These are phyloP conservation scores for Eurystomus gularis DNA, from an alignment of 2,113 vertebrate species.

Conservation along the genomic window DNA sequence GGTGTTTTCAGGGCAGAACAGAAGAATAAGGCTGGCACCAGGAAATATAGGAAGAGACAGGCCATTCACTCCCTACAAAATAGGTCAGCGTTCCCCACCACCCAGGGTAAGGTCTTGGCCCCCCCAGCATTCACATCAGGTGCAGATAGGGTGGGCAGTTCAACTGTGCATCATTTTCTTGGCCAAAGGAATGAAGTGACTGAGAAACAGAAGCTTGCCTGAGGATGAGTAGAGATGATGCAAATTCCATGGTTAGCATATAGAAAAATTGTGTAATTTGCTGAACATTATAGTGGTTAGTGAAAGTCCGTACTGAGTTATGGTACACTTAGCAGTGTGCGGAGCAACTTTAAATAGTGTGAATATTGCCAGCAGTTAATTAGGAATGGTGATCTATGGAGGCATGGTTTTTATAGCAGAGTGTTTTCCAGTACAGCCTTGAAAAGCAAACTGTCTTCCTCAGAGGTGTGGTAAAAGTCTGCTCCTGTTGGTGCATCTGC, in stretches of 20 bases:
- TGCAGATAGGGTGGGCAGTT: background rate
- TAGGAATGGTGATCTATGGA: background rate
- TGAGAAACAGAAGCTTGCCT: background rate
- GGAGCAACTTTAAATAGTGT: background rate
- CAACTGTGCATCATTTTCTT: background rate
- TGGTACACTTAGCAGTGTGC: background rate
- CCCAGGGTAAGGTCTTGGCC: fast-evolving
- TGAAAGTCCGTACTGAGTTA: background rate
- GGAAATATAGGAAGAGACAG: background rate
- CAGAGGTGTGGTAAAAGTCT: fast-evolving
- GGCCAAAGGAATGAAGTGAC: background rate
- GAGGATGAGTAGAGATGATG: background rate
- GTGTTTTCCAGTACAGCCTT: background rate
- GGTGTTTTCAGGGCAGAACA: background rate
- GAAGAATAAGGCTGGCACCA: background rate
- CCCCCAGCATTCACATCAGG: background rate
- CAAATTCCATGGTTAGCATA: background rate
- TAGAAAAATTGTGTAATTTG: background rate
- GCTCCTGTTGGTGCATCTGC: background rate
- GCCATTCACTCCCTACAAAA: background rate
- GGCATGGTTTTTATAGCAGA: background rate
- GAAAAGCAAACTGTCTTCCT: background rate
- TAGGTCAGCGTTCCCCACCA: fast-evolving
- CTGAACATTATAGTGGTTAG: background rate
- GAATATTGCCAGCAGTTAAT: background rate